A percentile compares a stretch with the other conserved stretches of the same genome.
phyloP scores from a whole-genome alignment of 2,888 invertebrate species.

The Tetheella fluctuosa region DNA sequence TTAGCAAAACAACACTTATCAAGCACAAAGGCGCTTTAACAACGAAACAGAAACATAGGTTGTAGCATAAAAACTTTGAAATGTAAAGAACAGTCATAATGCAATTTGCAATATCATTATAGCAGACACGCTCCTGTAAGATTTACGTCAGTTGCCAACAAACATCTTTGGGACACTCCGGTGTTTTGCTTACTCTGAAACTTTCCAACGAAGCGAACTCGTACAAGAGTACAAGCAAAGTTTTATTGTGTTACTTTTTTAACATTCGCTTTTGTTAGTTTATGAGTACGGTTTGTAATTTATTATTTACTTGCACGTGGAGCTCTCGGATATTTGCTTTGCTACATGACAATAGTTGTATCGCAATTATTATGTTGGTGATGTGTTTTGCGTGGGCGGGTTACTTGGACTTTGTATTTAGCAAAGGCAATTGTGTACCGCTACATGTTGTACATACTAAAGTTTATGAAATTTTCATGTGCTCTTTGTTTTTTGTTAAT shows the following conservation, averaged over 20 bases:
- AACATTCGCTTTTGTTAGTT: slow-evolving; percentile 5
- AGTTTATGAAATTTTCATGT: too few species aligned
- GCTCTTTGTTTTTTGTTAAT: too few species aligned
- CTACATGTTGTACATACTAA: too few species aligned
- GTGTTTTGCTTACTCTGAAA: slow-evolving; percentile 22
- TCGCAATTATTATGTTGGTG: background rate
- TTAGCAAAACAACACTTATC: background rate
- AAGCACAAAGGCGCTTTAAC: slow-evolving; percentile 30
- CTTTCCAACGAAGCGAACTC: slow-evolving; percentile 9
- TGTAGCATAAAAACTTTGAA: slow-evolving; percentile 47
- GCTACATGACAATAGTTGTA: background rate
- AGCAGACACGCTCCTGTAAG: slow-evolving; percentile 45
- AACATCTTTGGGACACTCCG: slow-evolving; percentile 28
- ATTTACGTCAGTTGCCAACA: slow-evolving; percentile 62
- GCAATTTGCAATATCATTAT: slow-evolving; percentile 72
- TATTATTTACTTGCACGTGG: background rate
- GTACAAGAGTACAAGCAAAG: background rate
- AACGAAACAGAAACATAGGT: slow-evolving; percentile 35
- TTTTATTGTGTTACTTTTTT: slow-evolving; percentile 3
- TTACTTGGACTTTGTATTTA: slow-evolving; percentile 1
- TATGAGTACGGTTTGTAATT: slow-evolving; percentile 8
- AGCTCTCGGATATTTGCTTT: background rate
- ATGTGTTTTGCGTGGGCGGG: background rate
- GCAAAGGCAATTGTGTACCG: background rate
- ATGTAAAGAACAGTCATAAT: slow-evolving; percentile 59